Percentiles rank a stretch among this genome's conserved stretches.
Conservation (phyloP, 2,113 vertebrate genomes). For the Rhizomys pruinosus region DNA sequence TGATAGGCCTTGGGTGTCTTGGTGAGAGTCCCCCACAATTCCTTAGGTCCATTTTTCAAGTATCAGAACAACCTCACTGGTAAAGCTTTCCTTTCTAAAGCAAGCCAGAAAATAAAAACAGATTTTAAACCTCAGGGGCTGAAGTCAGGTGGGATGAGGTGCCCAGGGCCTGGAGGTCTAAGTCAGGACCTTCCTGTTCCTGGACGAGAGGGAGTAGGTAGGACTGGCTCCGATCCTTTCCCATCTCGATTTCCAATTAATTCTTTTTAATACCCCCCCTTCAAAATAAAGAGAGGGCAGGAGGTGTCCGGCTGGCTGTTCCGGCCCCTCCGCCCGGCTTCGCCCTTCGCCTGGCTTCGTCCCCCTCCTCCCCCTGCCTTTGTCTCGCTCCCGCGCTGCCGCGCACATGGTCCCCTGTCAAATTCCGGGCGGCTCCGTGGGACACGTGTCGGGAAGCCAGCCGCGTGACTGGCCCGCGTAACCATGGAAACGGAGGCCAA, state of each 20-base stretch:
- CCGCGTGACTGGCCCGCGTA: slow-evolving; percentile 82
- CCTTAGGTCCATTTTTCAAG: neutral
- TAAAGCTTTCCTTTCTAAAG: slow-evolving; percentile 28
- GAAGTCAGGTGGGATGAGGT: neutral
- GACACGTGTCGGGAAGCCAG: slow-evolving; percentile 83
- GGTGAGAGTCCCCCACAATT: neutral
- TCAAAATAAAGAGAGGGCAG: slow-evolving; percentile 19
- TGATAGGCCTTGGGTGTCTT: neutral
- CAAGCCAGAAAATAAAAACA: slow-evolving; percentile 18
- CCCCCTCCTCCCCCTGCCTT: slow-evolving; percentile 77
- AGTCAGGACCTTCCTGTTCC: neutral
- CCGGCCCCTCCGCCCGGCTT: slow-evolving; percentile 39
- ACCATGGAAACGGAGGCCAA: slow-evolving; percentile 90
- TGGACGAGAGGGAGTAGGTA: neutral
- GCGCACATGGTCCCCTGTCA: slow-evolving; percentile 83
- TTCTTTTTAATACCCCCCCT: slow-evolving; percentile 44
- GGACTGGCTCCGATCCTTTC: neutral
- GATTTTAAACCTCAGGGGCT: neutral
- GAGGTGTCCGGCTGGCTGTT: slow-evolving; percentile 64
- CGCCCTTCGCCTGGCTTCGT: slow-evolving; percentile 48
- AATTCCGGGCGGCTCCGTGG: slow-evolving; percentile 86
- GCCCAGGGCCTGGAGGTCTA: neutral
- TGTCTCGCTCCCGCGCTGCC: slow-evolving; percentile 80
- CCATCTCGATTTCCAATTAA: slow-evolving; percentile 63
- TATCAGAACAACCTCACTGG: neutral